Evolutionary conservation across 2,113 vertebrate species (phyloP).

Genomic region (Trematocara nigrifrons): DNA sequence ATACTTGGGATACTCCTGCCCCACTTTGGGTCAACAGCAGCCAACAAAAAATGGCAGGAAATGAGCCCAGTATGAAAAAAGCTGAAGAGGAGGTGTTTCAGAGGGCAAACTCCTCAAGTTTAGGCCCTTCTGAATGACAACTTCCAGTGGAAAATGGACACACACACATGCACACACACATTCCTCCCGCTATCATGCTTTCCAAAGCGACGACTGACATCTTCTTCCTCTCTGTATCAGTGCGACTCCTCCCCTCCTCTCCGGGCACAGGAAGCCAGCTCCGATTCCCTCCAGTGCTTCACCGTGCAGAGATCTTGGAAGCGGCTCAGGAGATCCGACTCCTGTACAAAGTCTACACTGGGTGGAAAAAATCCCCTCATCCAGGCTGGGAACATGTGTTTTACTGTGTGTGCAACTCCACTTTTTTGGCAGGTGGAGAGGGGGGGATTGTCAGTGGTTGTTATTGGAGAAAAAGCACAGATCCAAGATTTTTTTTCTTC

Average conservation of each 20-base stretch:
- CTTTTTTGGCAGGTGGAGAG: conserved; percentile 19
- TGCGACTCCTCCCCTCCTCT: not conserved
- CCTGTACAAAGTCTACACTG: conserved; percentile 10
- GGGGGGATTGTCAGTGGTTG: conserved; percentile 1
- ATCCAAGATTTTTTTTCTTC: not conserved
- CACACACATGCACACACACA: not conserved
- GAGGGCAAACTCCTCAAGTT: conserved; percentile 24
- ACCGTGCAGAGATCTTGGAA: not conserved
- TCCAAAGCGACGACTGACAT: not conserved
- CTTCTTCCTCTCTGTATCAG: conserved; percentile 30
- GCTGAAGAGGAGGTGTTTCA: not conserved
- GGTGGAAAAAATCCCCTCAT: conserved; percentile 48
- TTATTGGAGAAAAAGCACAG: not conserved
- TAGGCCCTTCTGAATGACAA: conserved; percentile 18
- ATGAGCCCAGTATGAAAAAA: not conserved
- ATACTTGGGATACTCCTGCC: conserved; percentile 15
- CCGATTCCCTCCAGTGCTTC: not conserved
- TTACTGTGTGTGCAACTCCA: not conserved
- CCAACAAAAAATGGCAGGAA: conserved; percentile 5
- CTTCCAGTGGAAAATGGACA: conserved; percentile 19
- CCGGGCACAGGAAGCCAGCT: not conserved
- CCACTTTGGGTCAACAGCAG: not conserved
- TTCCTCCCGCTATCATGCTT: not conserved
- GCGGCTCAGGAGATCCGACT: not conserved
- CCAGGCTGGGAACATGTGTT: conserved; percentile 30